Conservation (phyloP, 35 echinoderm and acorn worm genomes). For the Apostichopus parvimensis region DNA sequence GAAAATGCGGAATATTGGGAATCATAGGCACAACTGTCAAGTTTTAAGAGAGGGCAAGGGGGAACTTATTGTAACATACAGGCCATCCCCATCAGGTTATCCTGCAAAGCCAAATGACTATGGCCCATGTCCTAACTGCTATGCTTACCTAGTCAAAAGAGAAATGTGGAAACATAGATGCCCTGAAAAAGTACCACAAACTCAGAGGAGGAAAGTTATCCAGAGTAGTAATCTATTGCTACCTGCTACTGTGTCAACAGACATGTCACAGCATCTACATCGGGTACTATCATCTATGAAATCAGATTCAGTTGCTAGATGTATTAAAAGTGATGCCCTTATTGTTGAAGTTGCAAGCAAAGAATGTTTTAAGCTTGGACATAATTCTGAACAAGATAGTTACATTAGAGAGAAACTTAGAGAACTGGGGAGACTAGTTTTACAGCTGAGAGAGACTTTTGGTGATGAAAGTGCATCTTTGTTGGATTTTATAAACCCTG, state of each 20-base stretch:
- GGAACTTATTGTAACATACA: constrained; percentile 20
- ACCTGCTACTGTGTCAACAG: constrained; percentile 26
- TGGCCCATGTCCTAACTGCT: constrained; percentile 68
- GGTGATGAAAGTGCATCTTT: constrained; percentile 9
- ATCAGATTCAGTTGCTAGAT: constrained; percentile 54
- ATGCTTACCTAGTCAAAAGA: constrained; percentile 53
- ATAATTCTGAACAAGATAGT: constrained; percentile 52
- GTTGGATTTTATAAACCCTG: constrained; percentile 25
- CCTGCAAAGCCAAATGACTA: constrained; percentile 60
- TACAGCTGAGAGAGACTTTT: constrained; percentile 31
- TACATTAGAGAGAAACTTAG: constrained; percentile 45
- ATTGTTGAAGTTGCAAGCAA: constrained; percentile 40
- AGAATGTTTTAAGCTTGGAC: constrained; percentile 56
- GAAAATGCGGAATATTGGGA: neutral
- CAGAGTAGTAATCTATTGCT: constrained; percentile 38
- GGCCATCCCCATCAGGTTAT: neutral
- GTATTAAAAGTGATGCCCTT: constrained; percentile 63
- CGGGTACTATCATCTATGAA: constrained; percentile 41
- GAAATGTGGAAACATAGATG: constrained; percentile 69
- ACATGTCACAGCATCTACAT: constrained; percentile 30
- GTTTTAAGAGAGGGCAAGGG: neutral
- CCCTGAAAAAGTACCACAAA: constrained; percentile 18
- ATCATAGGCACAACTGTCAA: neutral
- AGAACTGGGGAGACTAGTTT: constrained; percentile 46
- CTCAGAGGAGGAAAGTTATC: neutral